Conservation (phyloP, 2,888 invertebrate species). For the Sabellastarte sp. region DNA sequence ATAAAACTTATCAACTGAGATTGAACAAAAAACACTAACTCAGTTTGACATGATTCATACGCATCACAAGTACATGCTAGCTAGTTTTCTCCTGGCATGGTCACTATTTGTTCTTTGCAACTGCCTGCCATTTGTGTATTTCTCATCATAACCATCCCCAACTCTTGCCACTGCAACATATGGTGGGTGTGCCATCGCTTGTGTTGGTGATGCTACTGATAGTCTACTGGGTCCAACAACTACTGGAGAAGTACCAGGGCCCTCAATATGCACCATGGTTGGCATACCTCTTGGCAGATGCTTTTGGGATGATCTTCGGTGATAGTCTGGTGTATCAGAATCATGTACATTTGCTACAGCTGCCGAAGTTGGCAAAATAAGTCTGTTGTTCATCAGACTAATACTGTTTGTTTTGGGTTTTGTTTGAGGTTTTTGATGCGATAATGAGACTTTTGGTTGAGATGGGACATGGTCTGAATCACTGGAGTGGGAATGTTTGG, state of each 20-base stretch:
- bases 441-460: too few species aligned
- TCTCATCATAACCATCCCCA: background rate
- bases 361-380: background rate
- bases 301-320: background rate
- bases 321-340: background rate
- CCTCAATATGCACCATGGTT: background rate
- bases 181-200: background rate
- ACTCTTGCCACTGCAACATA: slow-evolving; percentile 3
- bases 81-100: background rate
- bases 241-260: background rate
- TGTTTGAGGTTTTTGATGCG: too few species aligned
- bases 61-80: background rate
- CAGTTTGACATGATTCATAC: too few species aligned
- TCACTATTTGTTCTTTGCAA: background rate
- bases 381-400: background rate
- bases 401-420: background rate
- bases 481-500: background rate
- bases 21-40: too few species aligned
- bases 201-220: background rate
- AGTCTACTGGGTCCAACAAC: background rate
- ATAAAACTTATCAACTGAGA: too few species aligned
- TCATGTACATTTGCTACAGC: background rate
- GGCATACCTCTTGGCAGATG: background rate
- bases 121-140: background rate
- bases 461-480: background rate